Percentiles rank a stretch among this genome's conserved stretches.
Conservation (phyloP, 30 jellyfish, hydroid and myxozoan species). For the Aurelia coerulea region DNA sequence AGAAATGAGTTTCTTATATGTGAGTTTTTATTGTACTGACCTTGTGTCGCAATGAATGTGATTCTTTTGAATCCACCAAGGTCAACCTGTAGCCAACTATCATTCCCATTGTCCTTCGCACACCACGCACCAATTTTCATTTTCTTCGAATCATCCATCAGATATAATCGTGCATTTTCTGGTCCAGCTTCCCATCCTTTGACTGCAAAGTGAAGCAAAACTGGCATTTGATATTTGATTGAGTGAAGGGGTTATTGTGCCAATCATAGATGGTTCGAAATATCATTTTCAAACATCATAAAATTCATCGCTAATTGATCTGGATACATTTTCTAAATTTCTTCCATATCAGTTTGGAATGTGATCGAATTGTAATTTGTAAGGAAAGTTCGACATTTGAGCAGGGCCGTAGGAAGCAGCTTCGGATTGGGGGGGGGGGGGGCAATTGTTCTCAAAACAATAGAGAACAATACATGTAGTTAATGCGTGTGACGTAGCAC, state of each 20-base stretch:
- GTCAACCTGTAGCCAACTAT: slow-evolving; percentile 56
- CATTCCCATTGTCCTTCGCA: slow-evolving; percentile 31
- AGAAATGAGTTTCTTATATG: too few species aligned
- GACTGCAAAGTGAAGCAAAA: slow-evolving; percentile 7
- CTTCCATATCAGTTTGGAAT: too few species aligned
- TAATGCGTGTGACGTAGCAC: too few species aligned
- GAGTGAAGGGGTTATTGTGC: background rate
- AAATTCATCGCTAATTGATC: too few species aligned
- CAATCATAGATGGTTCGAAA: background rate
- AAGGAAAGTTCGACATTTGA: too few species aligned
- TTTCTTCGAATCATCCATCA: slow-evolving; percentile 42
- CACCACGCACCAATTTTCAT: slow-evolving; percentile 73
- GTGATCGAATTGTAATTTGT: too few species aligned
- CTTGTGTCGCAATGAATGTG: slow-evolving; percentile 67
- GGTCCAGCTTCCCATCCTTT: slow-evolving; percentile 58
- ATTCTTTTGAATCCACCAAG: slow-evolving; percentile 28
- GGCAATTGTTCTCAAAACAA: too few species aligned
- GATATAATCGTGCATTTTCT: slow-evolving; percentile 55
- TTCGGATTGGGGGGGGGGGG: too few species aligned
- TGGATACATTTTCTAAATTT: too few species aligned
- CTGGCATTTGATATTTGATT: background rate
- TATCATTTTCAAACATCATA: too few species aligned
- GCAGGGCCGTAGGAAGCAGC: too few species aligned
- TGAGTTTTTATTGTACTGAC: background rate
- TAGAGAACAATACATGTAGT: too few species aligned